Percentiles rank a stretch among this genome's conserved stretches.
Evolutionary conservation across 2,797 vertebrate genomes (phyloP).

Genomic region (Propithecus deckenii): DNA sequence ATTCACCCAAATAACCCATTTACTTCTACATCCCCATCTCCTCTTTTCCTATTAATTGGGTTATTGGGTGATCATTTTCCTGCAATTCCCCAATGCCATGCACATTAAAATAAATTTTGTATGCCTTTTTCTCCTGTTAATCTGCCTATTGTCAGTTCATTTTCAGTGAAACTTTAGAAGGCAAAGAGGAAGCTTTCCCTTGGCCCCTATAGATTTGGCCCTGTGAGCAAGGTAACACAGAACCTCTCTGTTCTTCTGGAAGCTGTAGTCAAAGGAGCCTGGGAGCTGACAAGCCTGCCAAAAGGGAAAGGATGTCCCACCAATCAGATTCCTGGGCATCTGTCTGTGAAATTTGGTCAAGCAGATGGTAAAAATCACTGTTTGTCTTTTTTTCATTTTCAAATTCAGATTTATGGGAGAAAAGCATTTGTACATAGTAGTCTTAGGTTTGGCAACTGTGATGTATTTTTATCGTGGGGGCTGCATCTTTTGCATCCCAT

Average conservation of each 20-base stretch:
- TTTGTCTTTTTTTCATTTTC: background rate
- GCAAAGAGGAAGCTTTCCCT: background rate
- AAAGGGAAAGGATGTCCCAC: background rate
- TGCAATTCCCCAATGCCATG: background rate
- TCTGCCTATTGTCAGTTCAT: background rate
- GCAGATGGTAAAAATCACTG: background rate
- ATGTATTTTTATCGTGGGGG: background rate
- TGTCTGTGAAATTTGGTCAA: background rate
- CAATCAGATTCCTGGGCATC: background rate
- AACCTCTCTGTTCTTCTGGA: background rate
- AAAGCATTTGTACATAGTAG: background rate
- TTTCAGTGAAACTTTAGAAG: background rate
- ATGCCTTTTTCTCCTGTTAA: background rate
- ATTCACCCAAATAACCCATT: background rate
- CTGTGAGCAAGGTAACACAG: background rate
- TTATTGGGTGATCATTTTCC: background rate
- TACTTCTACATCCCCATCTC: background rate
- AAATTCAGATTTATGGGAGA: background rate
- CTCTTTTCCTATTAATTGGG: background rate
- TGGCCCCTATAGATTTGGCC: background rate
- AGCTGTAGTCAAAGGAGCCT: background rate
- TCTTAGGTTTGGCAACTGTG: background rate
- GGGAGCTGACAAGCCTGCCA: background rate
- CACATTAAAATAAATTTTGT: background rate
- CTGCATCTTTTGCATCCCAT: background rate